Percentiles rank a stretch among this genome's conserved stretches.
Conservation (phyloP, 2,888 invertebrate genomes). For the Arge pagana region DNA sequence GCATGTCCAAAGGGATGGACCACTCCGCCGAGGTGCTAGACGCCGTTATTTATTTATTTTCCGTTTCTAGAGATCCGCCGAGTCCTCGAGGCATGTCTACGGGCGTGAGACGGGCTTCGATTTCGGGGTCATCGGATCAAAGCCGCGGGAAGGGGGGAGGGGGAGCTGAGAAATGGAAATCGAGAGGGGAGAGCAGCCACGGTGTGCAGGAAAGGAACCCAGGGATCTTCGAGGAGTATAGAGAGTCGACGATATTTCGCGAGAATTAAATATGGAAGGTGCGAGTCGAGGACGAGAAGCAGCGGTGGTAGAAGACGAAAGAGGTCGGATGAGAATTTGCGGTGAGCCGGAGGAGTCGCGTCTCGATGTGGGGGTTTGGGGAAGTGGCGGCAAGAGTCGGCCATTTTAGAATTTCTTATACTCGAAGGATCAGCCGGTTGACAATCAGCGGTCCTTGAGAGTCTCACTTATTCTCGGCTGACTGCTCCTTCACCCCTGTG, state of each 20-base stretch:
- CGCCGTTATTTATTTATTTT: too few species aligned
- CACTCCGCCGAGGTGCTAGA: constrained; percentile 6
- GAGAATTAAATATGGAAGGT: constrained; percentile 1
- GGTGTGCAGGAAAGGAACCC: too few species aligned
- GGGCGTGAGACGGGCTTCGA: too few species aligned
- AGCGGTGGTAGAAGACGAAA: not conserved
- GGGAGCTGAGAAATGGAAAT: too few species aligned
- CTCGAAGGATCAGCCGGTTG: constrained; percentile 33
- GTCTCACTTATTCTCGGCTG: constrained; percentile 53
- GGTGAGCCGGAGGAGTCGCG: constrained; percentile 40
- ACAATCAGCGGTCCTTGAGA: constrained; percentile 48
- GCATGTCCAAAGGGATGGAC: constrained; percentile 19
- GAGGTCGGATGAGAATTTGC: constrained; percentile 54
- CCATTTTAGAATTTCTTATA: constrained; percentile 25
- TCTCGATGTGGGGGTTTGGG: constrained; percentile 55
- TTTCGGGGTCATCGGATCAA: too few species aligned
- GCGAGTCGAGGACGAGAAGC: not conserved
- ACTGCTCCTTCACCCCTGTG: constrained; percentile 33
- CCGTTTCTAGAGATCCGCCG: too few species aligned
- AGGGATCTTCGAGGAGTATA: not conserved
- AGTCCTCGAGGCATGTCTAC: too few species aligned
- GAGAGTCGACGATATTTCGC: constrained; percentile 2
- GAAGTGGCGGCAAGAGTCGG: too few species aligned
- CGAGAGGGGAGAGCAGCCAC: too few species aligned
- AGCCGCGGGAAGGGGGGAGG: too few species aligned